Percentiles rank a stretch among this genome's conserved stretches.
These are phyloP conservation scores for Anoplophora glabripennis DNA, from an alignment of 1,140 invertebrate genomes.

Conservation along the genomic window DNA sequence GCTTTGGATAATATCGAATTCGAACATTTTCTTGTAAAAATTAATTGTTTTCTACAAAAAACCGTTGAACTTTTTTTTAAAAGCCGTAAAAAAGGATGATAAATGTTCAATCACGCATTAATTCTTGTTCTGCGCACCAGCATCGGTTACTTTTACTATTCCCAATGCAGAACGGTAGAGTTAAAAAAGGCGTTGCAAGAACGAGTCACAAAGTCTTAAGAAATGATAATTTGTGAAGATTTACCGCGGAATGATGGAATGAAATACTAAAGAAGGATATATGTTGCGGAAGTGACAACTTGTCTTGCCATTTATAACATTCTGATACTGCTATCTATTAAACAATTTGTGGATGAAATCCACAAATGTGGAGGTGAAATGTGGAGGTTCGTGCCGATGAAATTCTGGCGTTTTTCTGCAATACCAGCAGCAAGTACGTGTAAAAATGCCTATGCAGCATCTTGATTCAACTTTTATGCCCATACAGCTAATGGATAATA, in stretches of 20 bases:
- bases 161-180: neutral
- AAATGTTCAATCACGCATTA: too few species aligned
- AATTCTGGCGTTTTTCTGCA: neutral
- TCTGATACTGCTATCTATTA: neutral
- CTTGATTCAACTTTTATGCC: too few species aligned
- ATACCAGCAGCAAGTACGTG: neutral
- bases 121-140: too few species aligned
- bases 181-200: conserved; percentile 1
- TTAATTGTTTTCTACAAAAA: too few species aligned
- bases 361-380: neutral
- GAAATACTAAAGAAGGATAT: conserved; percentile 17
- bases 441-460: too few species aligned
- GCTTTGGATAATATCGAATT: too few species aligned
- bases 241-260: conserved; percentile 15
- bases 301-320: conserved; percentile 22
- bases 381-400: neutral
- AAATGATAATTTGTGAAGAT: conserved; percentile 19
- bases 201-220: conserved; percentile 7
- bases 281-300: conserved; percentile 25
- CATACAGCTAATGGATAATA: too few species aligned
- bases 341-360: neutral
- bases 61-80: too few species aligned
- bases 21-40: too few species aligned
- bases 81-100: too few species aligned
- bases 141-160: too few species aligned